Evolutionary conservation across 2,797 vertebrate genomes (phyloP), one percentile per base, ranked within the genome.

Genomic region (Rousettus madagascariensis): DNA sequence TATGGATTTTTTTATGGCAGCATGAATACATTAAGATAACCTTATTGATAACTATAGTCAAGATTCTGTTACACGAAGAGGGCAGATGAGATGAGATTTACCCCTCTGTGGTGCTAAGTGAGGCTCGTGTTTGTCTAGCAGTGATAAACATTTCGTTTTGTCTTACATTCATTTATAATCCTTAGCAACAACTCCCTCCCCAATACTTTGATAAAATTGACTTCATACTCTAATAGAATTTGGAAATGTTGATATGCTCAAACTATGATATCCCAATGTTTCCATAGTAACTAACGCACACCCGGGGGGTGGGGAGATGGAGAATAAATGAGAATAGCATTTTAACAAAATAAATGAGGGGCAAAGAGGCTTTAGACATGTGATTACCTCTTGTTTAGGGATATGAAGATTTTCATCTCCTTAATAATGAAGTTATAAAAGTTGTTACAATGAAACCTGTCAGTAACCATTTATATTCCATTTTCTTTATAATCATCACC

Each of bases 281-380:
- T 97, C 97, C 96, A 97, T 97, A 95, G 97, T 95, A 97, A 97
- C 96, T 96, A 97, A 96, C 97, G 96, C 69, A 97, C 33, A 95
- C 75, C 55, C 66, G 68, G 9, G 36, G 38, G 36, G n/a, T 30
- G 77, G 93, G 80, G 94, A 93, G 88, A 96, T 75, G 83, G 69
- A 90, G 78, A 94, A 90, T 93, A 92, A 90, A 95, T 88, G 90
- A 95, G 82, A 96, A 95, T 89, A 85, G 28, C 85, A 92, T 94
- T 95, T 95, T 96, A 96, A 95, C 74, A 96, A 95, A 97, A 92
- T 95, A 96, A 97, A 88, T 96, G 94, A 94, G 72, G 90, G 72
- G n/a, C 19, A 30, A 95, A 97, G 63, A 96, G 63, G n/a, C 82
- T 97, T 97, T 95, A 96, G 90, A 96, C 87, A 93, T 87, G 95